Evolutionary conservation across 2,797 vertebrate genomes (phyloP), one percentile per base, ranked within the genome.

Genomic region (Enoplosus armatus): DNA sequence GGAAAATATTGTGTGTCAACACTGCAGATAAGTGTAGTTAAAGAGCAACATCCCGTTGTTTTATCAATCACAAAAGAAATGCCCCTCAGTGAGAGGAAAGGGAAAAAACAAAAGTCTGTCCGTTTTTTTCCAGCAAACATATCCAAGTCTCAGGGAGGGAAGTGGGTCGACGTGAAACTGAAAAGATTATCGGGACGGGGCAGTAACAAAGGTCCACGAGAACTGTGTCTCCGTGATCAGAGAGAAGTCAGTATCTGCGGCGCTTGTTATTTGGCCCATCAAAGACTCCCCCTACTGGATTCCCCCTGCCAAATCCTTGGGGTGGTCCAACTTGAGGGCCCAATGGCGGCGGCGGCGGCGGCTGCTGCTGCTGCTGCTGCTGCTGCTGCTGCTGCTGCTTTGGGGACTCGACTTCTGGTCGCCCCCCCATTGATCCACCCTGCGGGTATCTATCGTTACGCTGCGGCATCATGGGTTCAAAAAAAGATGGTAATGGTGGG

Each of bases 181-280:
- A 65, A 24, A 53, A 69, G 10, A 41, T 39, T 18, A 48, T 45
- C 12, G 15, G 53, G 26, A 0, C 3, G 24, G 29, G 20, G 26
- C 18, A 4, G 45, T 18, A 62, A 61, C 24, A 66, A 66, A 72
- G 22, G 78, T 61, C 39, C 50, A 18, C 7, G 14, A 70, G 29
- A 66, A 41, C 3, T 0, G 8, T 1, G 6, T n/a, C 10, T 60
- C 37, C 15, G 0, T 4, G 33, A 14, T 26, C 5, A 26, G 6
- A 43, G 31, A n/a, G 8, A 39, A 37, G 27, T 92, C 62, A 99
- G 80, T 96, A 99, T 95, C 97, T 95, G 84, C 97, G 96, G n/a
- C 97, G 97, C 83, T 98, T 99, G 95, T 95, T 97, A 87, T 94
- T 95, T 89, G 97, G 96, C 80, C 96, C 97, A 77, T 99, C 98